Evolutionary conservation across 2,113 vertebrate species (phyloP).

Genomic region (Puffinus mauretanicus): DNA sequence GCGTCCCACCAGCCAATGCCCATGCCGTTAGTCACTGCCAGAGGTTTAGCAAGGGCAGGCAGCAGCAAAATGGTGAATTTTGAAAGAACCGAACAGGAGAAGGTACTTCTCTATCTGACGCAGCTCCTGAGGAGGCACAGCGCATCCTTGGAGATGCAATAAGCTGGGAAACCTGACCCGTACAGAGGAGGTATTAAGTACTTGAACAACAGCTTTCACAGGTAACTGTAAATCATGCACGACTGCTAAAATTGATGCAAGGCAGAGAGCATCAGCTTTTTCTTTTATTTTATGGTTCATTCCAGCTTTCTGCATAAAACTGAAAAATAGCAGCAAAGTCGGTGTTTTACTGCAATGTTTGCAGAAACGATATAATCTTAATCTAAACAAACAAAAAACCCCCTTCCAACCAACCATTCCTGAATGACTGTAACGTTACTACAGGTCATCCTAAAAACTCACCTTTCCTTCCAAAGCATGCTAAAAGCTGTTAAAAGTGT

Average conservation of each 20-base stretch:
- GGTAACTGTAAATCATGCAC: background rate
- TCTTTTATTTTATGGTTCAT: background rate
- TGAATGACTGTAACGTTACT: background rate
- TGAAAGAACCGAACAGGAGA: background rate
- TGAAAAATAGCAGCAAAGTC: background rate
- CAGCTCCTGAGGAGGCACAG: background rate
- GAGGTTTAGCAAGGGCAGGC: background rate
- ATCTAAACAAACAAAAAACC: background rate
- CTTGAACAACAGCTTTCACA: background rate
- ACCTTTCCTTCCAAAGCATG: background rate
- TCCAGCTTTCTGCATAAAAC: background rate
- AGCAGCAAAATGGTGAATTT: background rate
- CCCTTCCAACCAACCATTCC: background rate
- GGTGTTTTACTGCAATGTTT: background rate
- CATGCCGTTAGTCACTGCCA: rapidly evolving
- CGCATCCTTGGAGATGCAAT: background rate
- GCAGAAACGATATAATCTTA: background rate
- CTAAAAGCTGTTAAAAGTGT: background rate
- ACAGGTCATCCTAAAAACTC: background rate
- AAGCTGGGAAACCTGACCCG: rapidly evolving
- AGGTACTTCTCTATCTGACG: background rate
- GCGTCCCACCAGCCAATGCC: background rate
- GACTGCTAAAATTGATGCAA: background rate
- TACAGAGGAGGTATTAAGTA: rapidly evolving
- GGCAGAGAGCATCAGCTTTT: background rate